These are phyloP conservation scores for Hyposoter dolosus DNA, from an alignment of 2,888 invertebrate species.

Conservation along the genomic window DNA sequence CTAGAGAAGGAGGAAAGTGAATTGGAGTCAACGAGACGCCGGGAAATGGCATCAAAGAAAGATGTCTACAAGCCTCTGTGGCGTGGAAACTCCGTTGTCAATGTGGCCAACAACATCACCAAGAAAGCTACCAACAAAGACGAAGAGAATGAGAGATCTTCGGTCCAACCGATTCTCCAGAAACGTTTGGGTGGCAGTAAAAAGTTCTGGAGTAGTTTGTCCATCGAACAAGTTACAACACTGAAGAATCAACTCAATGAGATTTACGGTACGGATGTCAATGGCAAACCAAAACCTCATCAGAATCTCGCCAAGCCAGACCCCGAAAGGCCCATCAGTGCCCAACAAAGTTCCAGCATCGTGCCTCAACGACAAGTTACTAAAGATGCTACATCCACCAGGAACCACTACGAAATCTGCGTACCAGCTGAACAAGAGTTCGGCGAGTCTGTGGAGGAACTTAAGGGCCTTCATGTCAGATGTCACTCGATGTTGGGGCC, in stretches of 20 bases:
- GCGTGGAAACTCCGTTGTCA: conserved; percentile 93
- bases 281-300: conserved; percentile 69
- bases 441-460: conserved; percentile 70
- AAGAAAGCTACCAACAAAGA: conserved; percentile 86
- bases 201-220: conserved; percentile 93
- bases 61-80: conserved; percentile 93
- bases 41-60: conserved; percentile 85
- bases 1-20: conserved; percentile 86
- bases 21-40: conserved; percentile 84
- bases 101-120: conserved; percentile 91
- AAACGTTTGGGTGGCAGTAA: conserved; percentile 89
- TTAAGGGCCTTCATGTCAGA: conserved; percentile 79
- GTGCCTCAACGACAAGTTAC: conserved; percentile 8
- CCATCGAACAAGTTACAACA: conserved; percentile 93
- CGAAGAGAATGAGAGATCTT: conserved; percentile 80
- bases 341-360: conserved; percentile 16
- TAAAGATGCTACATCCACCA: conserved; percentile 13
- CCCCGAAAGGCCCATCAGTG: conserved; percentile 1
- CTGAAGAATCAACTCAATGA: conserved; percentile 92
- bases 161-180: conserved; percentile 85
- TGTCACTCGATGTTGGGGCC: conserved; percentile 82
- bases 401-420: conserved; percentile 77
- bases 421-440: conserved; percentile 76
- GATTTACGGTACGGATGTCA: conserved; percentile 89
- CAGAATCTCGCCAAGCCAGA: conserved; percentile 52